Conservation (phyloP, 2,888 invertebrate species). For the Drosophila percnosoma region DNA sequence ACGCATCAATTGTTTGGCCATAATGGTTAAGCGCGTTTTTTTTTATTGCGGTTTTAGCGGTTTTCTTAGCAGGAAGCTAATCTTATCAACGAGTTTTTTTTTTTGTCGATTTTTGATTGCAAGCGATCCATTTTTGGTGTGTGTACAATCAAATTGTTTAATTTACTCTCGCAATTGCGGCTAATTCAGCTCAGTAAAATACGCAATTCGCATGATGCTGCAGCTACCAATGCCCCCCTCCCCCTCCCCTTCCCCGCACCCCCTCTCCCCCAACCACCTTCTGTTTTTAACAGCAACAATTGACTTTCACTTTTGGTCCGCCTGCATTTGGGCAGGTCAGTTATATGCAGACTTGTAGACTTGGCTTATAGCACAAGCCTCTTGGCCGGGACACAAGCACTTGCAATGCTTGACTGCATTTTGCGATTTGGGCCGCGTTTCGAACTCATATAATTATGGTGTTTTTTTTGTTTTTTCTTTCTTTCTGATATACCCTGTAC, state of each 20-base stretch:
- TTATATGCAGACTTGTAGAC: conserved; percentile 37
- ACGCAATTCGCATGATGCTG: conserved; percentile 58
- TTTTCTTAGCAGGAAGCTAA: conserved; percentile 50
- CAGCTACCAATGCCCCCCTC: conserved; percentile 45
- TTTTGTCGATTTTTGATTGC: conserved; percentile 37
- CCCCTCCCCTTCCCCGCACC: not conserved
- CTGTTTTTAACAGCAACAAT: conserved; percentile 35
- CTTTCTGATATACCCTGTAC: conserved; percentile 37
- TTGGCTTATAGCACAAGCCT: conserved; percentile 40
- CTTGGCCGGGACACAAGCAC: conserved; percentile 28
- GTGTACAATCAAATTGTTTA: conserved; percentile 63
- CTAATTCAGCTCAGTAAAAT: conserved; percentile 56
- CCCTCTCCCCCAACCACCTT: not conserved
- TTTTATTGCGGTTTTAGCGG: conserved; percentile 18
- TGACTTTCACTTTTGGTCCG: conserved; percentile 70
- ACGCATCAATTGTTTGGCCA: conserved; percentile 25
- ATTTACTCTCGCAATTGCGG: conserved; percentile 53
- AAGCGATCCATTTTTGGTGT: conserved; percentile 38
- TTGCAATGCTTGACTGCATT: conserved; percentile 70
- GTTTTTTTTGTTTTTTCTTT: conserved; percentile 27
- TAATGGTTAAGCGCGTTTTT: conserved; percentile 5
- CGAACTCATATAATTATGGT: conserved; percentile 65
- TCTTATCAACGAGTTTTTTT: conserved; percentile 44
- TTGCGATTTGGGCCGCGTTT: conserved; percentile 65
- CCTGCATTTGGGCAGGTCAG: conserved; percentile 71